Conservation (phyloP, 2,888 invertebrate species). For the Stegophylla sp. region DNA sequence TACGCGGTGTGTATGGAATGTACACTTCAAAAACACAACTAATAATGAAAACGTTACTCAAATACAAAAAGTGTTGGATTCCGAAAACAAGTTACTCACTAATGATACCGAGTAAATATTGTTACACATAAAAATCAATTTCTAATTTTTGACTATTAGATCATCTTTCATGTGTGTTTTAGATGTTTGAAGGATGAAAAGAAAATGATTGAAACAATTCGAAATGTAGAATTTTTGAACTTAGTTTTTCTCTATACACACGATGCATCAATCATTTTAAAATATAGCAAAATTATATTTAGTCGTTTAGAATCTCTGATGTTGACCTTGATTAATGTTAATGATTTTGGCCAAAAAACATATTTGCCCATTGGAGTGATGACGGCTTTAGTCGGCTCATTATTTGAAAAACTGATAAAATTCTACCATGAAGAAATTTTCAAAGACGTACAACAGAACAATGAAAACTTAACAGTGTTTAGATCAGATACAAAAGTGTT, state of each 20-base stretch:
- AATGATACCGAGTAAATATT: conserved; percentile 38
- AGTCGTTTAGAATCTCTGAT: conserved; percentile 24
- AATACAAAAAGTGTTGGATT: conserved; percentile 29
- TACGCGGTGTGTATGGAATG: conserved; percentile 49
- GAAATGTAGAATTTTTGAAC: conserved; percentile 50
- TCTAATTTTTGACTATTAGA: background rate
- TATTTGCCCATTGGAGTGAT: conserved; percentile 48
- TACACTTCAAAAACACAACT: conserved; percentile 14
- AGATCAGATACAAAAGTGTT: conserved; percentile 48
- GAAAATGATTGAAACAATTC: conserved; percentile 29
- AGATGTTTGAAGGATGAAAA: conserved; percentile 39
- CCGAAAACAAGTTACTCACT: conserved; percentile 36
- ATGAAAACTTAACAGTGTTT: conserved; percentile 12
- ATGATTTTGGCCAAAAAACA: conserved; percentile 15
- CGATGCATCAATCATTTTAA: conserved; percentile 17
- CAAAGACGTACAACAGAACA: conserved; percentile 11
- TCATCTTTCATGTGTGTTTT: background rate
- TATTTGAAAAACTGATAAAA: conserved; percentile 38
- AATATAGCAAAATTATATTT: conserved; percentile 46
- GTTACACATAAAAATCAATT: background rate
- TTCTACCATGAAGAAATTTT: conserved; percentile 41
- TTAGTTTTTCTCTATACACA: conserved; percentile 21
- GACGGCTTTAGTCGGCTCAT: conserved; percentile 1
- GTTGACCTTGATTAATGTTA: background rate
- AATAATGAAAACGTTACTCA: conserved; percentile 27